Evolutionary conservation across 1,140 invertebrate species (phyloP), one percentile per base, ranked within the genome.

Genomic region (Dendroctonus valens): DNA sequence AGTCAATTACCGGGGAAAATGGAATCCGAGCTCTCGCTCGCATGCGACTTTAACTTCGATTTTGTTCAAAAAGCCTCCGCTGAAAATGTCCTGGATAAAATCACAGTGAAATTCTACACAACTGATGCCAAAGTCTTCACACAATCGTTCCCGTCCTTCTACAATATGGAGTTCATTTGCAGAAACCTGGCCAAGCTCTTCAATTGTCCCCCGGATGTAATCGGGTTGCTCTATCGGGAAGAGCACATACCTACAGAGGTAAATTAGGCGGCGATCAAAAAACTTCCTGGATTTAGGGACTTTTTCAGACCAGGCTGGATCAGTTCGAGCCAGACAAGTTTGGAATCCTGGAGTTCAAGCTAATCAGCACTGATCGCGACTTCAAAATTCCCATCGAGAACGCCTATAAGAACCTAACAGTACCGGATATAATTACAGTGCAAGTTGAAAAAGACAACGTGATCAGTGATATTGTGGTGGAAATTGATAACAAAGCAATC

Each of bases 371-470:
- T 9, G 70, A 73, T 61, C 44, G 58, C n/a, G 65, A 65, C 8
- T 67, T 66, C 38, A 58, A 51, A 41, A 72, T 78, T 11, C 70
- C 68, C 2, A 69, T 72, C 0, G 68, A 71, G 38, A 70, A 76
- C 41, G 72, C 71, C 11, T 77, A 76, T 48, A 67, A 72, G 53
- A 68, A 73, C 41, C 60, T 73, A 12, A 61, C 54, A 7, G 65
- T 83, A 9, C 81, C 82, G 15, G 83, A 85, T 74, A 79, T 85
- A 11, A 71, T 85, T 59, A 82, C 81, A 7, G 83, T 85, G 7
- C 74, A 75, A 12, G 77, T 85, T 5, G 78, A 80, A 5, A 70
- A 64, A 48, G 81, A 81, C 49, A 77, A 74, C 49, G 79, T 72
- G 0, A 55, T 79, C 2, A 81, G 80, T 67, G 78, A 82, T 68